These are phyloP conservation scores for Aspidapion aeneum DNA, from an alignment of 2,888 invertebrate genomes.

Conservation along the genomic window DNA sequence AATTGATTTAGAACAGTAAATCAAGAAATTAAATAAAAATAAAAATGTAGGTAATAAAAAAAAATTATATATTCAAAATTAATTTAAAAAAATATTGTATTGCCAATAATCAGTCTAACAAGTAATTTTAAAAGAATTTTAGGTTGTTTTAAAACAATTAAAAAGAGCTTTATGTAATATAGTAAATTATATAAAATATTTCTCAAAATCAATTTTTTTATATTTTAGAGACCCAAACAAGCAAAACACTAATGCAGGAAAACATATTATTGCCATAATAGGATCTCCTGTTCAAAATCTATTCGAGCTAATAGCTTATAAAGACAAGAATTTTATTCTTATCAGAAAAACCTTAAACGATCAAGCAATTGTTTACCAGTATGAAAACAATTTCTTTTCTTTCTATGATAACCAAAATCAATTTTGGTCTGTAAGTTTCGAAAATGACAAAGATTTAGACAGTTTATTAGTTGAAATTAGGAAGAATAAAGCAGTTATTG, in stretches of 20 bases:
- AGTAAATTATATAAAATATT: not conserved
- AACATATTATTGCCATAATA: conserved; percentile 50
- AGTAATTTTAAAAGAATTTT: no score
- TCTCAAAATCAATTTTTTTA: not conserved
- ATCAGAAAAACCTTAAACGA: conserved; percentile 33
- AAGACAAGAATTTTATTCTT: conserved; percentile 42
- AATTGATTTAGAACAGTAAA: no score
- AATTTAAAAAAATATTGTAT: no score
- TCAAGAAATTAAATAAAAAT: no score
- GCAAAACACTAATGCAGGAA: conserved; percentile 37
- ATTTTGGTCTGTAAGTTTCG: conserved; percentile 41
- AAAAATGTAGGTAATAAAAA: no score
- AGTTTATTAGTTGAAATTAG: conserved; percentile 31
- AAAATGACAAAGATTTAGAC: conserved; percentile 31
- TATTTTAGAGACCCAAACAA: conserved; percentile 7
- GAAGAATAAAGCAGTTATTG: conserved; percentile 27
- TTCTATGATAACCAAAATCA: conserved; percentile 39
- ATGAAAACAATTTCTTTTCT: conserved; percentile 36
- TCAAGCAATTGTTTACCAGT: conserved; percentile 31
- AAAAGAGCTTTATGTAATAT: not conserved
- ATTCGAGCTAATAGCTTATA: conserved; percentile 44
- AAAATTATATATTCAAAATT: no score
- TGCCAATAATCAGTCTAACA: no score
- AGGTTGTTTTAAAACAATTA: no score
- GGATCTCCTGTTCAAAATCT: conserved; percentile 31